These are phyloP conservation scores for Trachymyrmex cornetzi DNA, from an alignment of 1,140 invertebrate species.

Conservation along the genomic window DNA sequence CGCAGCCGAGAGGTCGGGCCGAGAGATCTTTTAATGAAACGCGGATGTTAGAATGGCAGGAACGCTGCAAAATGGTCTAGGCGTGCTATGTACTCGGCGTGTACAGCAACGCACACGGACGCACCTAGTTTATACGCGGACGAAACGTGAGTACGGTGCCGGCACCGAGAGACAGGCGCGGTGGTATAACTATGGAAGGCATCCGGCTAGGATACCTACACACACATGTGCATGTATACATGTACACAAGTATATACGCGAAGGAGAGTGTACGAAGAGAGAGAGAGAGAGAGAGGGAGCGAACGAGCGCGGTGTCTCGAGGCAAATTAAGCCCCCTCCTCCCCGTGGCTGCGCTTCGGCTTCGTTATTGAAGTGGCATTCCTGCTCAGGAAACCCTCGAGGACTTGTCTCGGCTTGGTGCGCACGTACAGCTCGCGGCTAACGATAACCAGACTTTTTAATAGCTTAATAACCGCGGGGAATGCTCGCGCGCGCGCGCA, in stretches of 20 bases:
- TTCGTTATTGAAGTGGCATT: conserved; percentile 77
- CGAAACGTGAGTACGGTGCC: conserved; percentile 35
- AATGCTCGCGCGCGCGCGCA: conserved; percentile 50
- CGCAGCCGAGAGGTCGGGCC: conserved; percentile 60
- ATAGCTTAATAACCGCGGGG: conserved; percentile 70
- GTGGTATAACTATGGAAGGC: conserved; percentile 55
- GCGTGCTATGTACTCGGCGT: conserved; percentile 70
- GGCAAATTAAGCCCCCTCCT: conserved; percentile 71
- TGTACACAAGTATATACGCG: neutral
- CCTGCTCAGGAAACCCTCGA: conserved; percentile 69
- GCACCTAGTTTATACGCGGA: conserved; percentile 31
- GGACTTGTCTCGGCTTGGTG: conserved; percentile 52
- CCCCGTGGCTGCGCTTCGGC: conserved; percentile 70
- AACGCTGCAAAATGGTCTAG: conserved; percentile 82
- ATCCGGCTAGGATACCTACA: conserved; percentile 41
- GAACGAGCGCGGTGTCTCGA: conserved; percentile 66
- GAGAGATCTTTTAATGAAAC: conserved; percentile 82
- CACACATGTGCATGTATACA: neutral
- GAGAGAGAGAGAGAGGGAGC: neutral
- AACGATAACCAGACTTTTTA: conserved; percentile 72
- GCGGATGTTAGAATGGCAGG: conserved; percentile 82
- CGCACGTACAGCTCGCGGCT: conserved; percentile 56
- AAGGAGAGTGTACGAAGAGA: conserved; percentile 16
- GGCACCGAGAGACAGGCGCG: neutral
- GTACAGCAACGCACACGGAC: conserved; percentile 32